Evolutionary conservation across 2,113 vertebrate species (phyloP), one percentile per base, ranked within the genome.

Genomic region (Leptobrachium leishanense): DNA sequence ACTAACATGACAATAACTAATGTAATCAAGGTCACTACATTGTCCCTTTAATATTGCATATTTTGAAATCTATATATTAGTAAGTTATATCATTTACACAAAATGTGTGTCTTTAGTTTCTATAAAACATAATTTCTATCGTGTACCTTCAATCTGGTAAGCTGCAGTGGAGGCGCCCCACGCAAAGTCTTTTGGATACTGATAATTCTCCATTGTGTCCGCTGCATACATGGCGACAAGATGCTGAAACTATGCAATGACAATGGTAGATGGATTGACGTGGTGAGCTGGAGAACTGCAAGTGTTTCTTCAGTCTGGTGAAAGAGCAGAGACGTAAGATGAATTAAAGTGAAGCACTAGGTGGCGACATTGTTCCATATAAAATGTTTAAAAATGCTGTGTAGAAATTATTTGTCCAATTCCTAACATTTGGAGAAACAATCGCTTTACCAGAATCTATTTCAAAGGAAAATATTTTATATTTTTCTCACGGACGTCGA

Each of bases 101-200:
- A 31, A 31, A 31, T 31, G 20, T 31, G 20, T 31, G 20, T 31
- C 20, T 31, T 31, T 31, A 31, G 20, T 31, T 31, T 31, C 1
- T 31, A 31, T 31, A 31, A 31, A 31, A 31, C 20, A 31, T 31
- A 31, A 31, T 31, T 31, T 31, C 20, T 31, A 62, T 7, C n/a
- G 44, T 46, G 55, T 89, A 95, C 94, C 94, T 94, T 97, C 93
- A 82, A 96, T 91, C 82, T 96, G 95, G 84, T 94, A 96, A 0
- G 94, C 94, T 1, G 90, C 85, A 9, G 90, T 95, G 15, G 88
- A 86, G 50, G 93, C 92, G 73, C 88, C 92, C 94, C 95, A 96
- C 20, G 93, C 91, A 88, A 97, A 96, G 81, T 89, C 90, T 74
- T 31, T 54, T 93, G 94, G 82, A 96, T 97, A 88, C 88, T 88